Percentiles rank a stretch among this genome's conserved stretches.
phyloP scores from a whole-genome alignment of 2,888 invertebrate species.

The Entomobrya proxima region DNA sequence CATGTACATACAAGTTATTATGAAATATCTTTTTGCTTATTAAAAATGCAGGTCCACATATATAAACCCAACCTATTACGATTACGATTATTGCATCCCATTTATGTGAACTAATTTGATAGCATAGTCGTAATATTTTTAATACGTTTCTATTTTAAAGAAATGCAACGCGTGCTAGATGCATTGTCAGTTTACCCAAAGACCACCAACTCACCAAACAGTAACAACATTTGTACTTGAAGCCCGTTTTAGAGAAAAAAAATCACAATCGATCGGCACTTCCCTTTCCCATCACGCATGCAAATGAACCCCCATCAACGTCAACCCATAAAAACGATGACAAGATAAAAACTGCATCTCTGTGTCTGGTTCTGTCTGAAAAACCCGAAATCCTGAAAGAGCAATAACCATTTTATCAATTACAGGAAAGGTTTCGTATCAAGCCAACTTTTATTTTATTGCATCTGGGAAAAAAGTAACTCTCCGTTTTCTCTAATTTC shows the following conservation, averaged over 20 bases:
- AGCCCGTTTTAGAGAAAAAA: background rate
- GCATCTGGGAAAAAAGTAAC: background rate
- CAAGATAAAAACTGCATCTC: constrained; percentile 19
- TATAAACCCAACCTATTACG: background rate
- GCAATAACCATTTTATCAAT: constrained; percentile 44
- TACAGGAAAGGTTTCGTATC: constrained; percentile 25
- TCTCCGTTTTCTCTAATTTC: background rate
- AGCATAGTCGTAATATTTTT: background rate
- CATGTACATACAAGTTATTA: background rate
- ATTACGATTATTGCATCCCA: constrained; percentile 16
- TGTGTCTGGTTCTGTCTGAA: too few species aligned
- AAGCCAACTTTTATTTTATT: constrained; percentile 2
- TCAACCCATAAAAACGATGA: constrained; percentile 36
- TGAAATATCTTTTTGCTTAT: background rate
- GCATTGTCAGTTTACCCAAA: too few species aligned
- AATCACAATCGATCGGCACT: too few species aligned
- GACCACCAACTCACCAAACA: constrained; percentile 7
- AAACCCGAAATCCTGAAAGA: too few species aligned
- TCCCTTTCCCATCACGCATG: constrained; percentile 28
- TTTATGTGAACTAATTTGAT: constrained; percentile 13
- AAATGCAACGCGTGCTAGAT: constrained; percentile 1
- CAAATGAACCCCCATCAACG: constrained; percentile 32
- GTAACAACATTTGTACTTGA: background rate
- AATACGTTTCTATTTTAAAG: background rate
- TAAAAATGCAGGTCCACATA: constrained; percentile 17